Evolutionary conservation across 2,888 invertebrate species (phyloP), one percentile per base, ranked within the genome.

Genomic region (Caenorhabditis afra): DNA sequence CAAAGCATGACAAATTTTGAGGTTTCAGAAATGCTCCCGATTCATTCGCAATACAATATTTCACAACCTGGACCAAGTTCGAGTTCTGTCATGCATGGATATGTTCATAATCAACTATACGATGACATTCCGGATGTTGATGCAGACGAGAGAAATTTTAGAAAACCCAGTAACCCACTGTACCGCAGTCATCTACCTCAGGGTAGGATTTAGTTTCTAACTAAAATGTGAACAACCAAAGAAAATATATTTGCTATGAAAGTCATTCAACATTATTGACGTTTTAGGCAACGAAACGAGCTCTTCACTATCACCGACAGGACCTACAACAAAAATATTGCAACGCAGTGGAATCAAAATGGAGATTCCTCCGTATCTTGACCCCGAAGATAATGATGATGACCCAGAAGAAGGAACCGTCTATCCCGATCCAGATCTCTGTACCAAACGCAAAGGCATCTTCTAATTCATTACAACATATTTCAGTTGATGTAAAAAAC

Each of bases 401-500:
- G 73, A 79, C 1, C 67, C 67, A 0, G 79, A 71, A 52, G 50
- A 57, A 11, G 79, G 73, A 3, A 64, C 50, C 14, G 37, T 16
- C n/a, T 79, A 79, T 58, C 79, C 79, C 4, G 79, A 79, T 0
- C 79, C 79, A n/a, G 58, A 52, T 39, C 45, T 79, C 3, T 66
- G 79, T 79, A 49, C 35, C 70, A 16, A 16, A 20, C 39, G 16
- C 1, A 2, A 16, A 16, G 29, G 8, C 14, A 22, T 39, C 0
- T 41, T n/a, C 23, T 18, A 18, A 16, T 29, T 29, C 4, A 29
- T 29, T 29, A 29, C 4, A 5, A 20, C 29, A 16, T 59, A 20
- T 71, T 78, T 39, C 62, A 79, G 79, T 79, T 62, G 79, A 79
- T 16, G 8, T 49, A n/a, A 79, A 73, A 41, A 79, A 35, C 35